Evolutionary conservation across 1,140 invertebrate species (phyloP), one percentile per base, ranked within the genome.

Genomic region (Trachelipus rathkii): DNA sequence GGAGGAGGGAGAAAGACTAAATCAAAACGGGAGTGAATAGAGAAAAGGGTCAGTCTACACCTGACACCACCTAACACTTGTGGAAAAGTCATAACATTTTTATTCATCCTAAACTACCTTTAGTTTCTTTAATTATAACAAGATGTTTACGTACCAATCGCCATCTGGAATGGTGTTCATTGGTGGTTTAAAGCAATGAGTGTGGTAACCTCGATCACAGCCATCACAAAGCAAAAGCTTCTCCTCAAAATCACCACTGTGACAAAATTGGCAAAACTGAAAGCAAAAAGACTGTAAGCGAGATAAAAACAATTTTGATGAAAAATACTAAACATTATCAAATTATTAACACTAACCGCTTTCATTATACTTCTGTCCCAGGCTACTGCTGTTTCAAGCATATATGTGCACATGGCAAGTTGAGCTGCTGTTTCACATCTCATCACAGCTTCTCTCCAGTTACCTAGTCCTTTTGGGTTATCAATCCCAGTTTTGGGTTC

Each of bases 301-400:
- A 73, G 60, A 70, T 60, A 60, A 46, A 72, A 15, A 76, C 68
- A 78, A 79, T 66, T 67, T 68, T 10, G 45, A 75, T 67, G 44
- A 79, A 75, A 81, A n/a, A 77, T 73, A 74, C 4, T n/a, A 8
- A 24, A 74, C 10, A 21, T 0, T 19, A 73, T 21, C 10, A 71
- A 33, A 11, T 15, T 21, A 74, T 11, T 19, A 33, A 45, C 43
- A 85, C 93, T 91, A 89, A 96, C 94, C 87, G 95, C 95, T 90
- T 97, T 97, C 96, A 98, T 98, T 83, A 97, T 96, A 86, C 94
- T 96, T 86, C 97, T 98, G 86, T 98, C 96, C 96, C 96, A 98
- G 33, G 95, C 95, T 82, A 98, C 95, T 82, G 91, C 94, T 21
- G 91, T 91, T 83, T 97, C 95, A 33, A 98, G 88, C 80, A 94